These are phyloP conservation scores for Vidua chalybeata DNA, from an alignment of 2,113 vertebrate genomes.

Conservation along the genomic window DNA sequence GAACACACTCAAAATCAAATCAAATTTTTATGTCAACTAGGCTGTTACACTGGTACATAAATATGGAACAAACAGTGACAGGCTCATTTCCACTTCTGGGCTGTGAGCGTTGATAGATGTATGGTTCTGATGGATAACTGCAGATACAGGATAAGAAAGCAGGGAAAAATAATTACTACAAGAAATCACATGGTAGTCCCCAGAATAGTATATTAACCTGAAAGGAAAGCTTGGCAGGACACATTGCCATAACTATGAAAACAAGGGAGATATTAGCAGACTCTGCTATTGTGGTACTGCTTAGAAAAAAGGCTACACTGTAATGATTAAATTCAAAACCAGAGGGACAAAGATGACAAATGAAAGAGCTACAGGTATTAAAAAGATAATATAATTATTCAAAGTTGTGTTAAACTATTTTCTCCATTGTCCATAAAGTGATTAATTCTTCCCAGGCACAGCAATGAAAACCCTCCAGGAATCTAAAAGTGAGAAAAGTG, in stretches of 20 bases:
- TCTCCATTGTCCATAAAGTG: neutral
- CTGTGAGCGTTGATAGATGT: constrained; percentile 1
- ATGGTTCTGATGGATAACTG: constrained; percentile 8
- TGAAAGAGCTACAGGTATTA: neutral
- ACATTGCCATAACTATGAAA: neutral
- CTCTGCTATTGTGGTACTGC: neutral
- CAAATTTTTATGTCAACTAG: constrained; percentile 19
- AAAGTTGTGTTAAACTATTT: neutral
- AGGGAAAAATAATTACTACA: neutral
- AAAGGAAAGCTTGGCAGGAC: neutral
- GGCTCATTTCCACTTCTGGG: constrained; percentile 19
- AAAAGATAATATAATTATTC: neutral
- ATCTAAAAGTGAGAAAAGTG: neutral
- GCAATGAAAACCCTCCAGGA: neutral
- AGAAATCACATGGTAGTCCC: neutral
- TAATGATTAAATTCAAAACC: neutral
- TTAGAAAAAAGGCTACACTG: neutral
- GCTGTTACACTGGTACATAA: neutral
- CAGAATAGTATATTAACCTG: neutral
- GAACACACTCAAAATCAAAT: constrained; percentile 15
- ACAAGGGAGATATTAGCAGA: neutral
- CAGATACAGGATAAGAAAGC: constrained; percentile 10
- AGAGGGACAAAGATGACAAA: neutral
- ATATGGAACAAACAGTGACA: neutral
- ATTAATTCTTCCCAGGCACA: neutral